Evolutionary conservation across 2,113 vertebrate genomes (phyloP).

Genomic region (Mixornis gularis): DNA sequence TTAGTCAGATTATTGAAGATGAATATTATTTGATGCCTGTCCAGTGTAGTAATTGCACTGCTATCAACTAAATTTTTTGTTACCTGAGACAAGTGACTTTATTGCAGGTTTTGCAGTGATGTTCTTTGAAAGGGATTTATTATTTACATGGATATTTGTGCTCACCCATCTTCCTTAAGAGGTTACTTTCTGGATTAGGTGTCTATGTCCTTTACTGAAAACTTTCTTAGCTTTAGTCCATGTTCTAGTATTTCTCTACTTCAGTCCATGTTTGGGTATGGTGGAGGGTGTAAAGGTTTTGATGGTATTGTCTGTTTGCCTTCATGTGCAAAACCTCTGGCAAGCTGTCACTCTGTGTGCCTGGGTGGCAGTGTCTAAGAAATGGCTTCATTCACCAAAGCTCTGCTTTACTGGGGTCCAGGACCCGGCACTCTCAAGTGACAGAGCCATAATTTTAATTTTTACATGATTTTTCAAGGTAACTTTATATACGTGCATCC

Average conservation of each 20-base stretch:
- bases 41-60: not conserved
- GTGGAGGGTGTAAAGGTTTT: not conserved
- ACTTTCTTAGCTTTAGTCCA: not conserved
- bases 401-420: not conserved
- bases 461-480: not conserved
- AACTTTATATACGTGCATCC: not conserved
- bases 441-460: not conserved
- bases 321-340: not conserved
- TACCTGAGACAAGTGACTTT: not conserved
- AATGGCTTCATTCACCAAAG: not conserved
- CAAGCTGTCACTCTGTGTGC: not conserved
- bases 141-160: not conserved
- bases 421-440: not conserved
- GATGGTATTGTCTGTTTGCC: not conserved
- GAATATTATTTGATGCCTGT: not conserved
- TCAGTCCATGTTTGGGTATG: not conserved
- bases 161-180: not conserved
- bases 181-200: not conserved
- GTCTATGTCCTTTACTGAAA: not conserved
- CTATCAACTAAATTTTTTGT: not conserved
- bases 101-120: not conserved
- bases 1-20: not conserved
- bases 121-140: not conserved
- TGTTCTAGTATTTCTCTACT: not conserved
- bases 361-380: not conserved